Base-by-base conservation (phyloP, 2,113 vertebrate species). In the Myrmecophaga tridactyla region DNA sequence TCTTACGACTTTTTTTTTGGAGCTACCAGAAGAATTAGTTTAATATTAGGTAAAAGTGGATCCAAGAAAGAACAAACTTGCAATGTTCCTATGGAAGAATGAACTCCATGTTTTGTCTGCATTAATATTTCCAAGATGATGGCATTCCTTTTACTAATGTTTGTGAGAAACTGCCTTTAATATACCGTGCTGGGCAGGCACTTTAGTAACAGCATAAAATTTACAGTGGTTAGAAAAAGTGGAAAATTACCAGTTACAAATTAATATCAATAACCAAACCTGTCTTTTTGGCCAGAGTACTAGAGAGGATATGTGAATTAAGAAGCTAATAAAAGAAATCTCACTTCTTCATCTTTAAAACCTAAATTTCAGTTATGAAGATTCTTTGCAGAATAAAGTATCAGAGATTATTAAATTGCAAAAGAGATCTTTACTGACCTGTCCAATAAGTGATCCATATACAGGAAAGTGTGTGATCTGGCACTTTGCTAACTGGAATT, bases 171-270 rank as follows among this genome's bases (percentile, higher is more conserved):
- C 58, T 90, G 60, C 78, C 89, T 92, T 90, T 86, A 96, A 86
- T 82, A 70, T 87, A 93, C n/a, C 87, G 92, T 97, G 95, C 96
- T 96, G 90, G 93, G 90, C 90, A 96, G 96, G 96, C 96, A 97
- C 96, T 97, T 97, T 4, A 86, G 97, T 97, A 95, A 94, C 69
- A 96, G 96, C 53, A 85, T 89, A 97, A 90, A 96, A 94, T 94
- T 89, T 78, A 97, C 4, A 95, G 77, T 87, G 84, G 86, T 89
- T 90, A 90, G 77, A 94, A 94, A 96, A 94, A 86, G 53, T 93
- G 93, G 62, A 93, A 94, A 96, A 90, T 86, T 92, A 89, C 25
- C 76, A 95, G 85, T 11, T 96, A 83, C 23, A 94, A 97, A 87
- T 93, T n/a, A n/a, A n/a, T 43, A 69, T 67, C 76, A 86, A 72